These are phyloP conservation scores for Latheticus oryzae DNA, from an alignment of 2,888 invertebrate genomes.

Conservation along the genomic window DNA sequence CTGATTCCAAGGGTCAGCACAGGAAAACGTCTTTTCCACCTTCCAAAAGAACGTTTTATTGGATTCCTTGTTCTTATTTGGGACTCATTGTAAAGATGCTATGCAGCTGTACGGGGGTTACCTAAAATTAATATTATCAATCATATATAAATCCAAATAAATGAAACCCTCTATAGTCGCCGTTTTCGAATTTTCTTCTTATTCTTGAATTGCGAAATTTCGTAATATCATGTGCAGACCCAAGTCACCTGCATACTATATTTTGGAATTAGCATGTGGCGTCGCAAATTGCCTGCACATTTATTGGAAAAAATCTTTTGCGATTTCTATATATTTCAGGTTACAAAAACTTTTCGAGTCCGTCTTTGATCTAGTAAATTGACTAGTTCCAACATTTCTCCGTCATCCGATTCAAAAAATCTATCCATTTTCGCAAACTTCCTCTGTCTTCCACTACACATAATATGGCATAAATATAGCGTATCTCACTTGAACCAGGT, in stretches of 20 bases:
- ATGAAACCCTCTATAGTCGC: conserved; percentile 37
- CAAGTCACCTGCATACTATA: conserved; percentile 53
- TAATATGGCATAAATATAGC: too few relatives aligned
- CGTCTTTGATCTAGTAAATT: too few relatives aligned
- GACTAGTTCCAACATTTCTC: too few relatives aligned
- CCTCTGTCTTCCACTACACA: too few relatives aligned
- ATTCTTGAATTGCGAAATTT: conserved; percentile 53
- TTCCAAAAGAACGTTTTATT: conserved; percentile 43
- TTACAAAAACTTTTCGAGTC: too few relatives aligned
- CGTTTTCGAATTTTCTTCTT: conserved; percentile 44
- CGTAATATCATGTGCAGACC: conserved; percentile 48
- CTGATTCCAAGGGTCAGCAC: conserved; percentile 42
- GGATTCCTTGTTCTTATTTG: conserved; percentile 44
- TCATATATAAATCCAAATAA: too few relatives aligned
- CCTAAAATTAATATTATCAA: conserved; percentile 46
- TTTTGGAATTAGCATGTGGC: conserved; percentile 46
- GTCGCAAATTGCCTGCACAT: conserved; percentile 50
- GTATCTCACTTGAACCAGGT: too few relatives aligned
- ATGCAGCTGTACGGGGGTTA: conserved; percentile 45
- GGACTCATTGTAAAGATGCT: conserved; percentile 47
- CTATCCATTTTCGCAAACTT: too few relatives aligned
- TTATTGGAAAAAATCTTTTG: conserved; percentile 50
- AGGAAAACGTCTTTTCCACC: conserved; percentile 48
- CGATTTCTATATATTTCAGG: conserved; percentile 52
- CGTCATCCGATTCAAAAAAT: too few relatives aligned